phyloP scores from a whole-genome alignment of 2,888 invertebrate genomes.

The Callimorpha dominula region DNA sequence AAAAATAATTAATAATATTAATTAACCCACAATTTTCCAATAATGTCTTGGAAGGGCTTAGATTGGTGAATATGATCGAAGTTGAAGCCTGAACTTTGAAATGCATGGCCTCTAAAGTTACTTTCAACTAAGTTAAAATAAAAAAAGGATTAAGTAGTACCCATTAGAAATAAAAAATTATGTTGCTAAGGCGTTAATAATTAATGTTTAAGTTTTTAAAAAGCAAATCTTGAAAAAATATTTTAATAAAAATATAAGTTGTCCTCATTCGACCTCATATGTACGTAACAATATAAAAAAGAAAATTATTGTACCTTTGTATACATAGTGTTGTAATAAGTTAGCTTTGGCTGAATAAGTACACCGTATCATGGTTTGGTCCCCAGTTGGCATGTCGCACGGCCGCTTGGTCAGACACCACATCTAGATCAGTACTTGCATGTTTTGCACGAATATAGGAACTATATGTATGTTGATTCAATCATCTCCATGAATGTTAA shows the following conservation, averaged over 20 bases:
- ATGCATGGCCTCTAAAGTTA: too few relatives aligned
- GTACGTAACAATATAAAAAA: neutral
- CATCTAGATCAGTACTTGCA: conserved; percentile 57
- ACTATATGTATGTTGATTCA: neutral
- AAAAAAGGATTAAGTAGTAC: neutral
- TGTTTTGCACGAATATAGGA: conserved; percentile 49
- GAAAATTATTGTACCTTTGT: neutral
- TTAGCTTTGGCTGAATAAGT: conserved; percentile 74
- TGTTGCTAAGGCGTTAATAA: too few relatives aligned
- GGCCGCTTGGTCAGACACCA: conserved; percentile 58
- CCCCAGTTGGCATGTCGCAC: conserved; percentile 76
- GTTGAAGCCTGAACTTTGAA: too few relatives aligned
- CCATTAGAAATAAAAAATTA: neutral
- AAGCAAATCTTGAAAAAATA: neutral
- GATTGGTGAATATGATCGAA: too few relatives aligned
- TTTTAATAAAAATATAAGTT: conserved; percentile 22
- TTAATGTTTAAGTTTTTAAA: neutral
- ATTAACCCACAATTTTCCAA: neutral
- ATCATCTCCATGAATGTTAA: neutral
- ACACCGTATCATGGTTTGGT: conserved; percentile 59
- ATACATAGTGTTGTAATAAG: conserved; percentile 36
- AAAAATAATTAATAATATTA: neutral
- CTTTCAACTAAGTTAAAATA: neutral
- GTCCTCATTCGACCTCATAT: conserved; percentile 42
- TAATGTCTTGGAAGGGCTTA: neutral